Evolutionary conservation across 1,140 invertebrate genomes (phyloP).

Genomic region (Grapholita molesta): DNA sequence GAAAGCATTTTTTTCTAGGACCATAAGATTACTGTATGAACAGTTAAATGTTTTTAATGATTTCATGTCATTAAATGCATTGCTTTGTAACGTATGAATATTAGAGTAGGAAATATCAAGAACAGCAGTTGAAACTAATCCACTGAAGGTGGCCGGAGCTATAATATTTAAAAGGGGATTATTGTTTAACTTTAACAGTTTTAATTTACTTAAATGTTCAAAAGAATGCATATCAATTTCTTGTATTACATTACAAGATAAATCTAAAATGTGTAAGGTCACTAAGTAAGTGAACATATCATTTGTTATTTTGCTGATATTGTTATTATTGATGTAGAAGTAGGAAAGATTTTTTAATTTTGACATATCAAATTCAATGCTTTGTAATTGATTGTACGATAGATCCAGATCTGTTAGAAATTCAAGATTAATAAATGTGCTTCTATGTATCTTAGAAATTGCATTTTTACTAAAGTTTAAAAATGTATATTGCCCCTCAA

Average conservation of each 20-base stretch:
- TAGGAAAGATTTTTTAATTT: not conserved
- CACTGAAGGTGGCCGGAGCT: not conserved
- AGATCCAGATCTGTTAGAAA: not conserved
- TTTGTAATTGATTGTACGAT: not conserved
- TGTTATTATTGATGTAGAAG: not conserved
- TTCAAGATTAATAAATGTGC: not conserved
- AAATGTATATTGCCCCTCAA: not conserved
- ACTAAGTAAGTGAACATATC: not conserved
- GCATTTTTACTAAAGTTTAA: not conserved
- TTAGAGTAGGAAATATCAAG: not conserved
- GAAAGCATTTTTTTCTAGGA: not conserved
- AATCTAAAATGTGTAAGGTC: not conserved
- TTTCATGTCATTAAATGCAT: not conserved
- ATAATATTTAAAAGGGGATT: not conserved
- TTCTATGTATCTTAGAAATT: slow-evolving; percentile 1
- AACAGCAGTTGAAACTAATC: not conserved
- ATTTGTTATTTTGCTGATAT: not conserved
- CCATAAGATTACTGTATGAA: not conserved
- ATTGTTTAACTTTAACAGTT: not conserved
- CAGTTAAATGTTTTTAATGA: not conserved
- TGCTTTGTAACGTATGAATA: not conserved
- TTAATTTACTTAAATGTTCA: slow-evolving; percentile 1
- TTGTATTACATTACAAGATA: not conserved
- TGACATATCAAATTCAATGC: not conserved
- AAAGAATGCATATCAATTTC: not conserved